A percentile compares a stretch with the other conserved stretches of the same genome.
Conservation (phyloP, 2,888 invertebrate species). For the Parnassius mnemosyne region DNA sequence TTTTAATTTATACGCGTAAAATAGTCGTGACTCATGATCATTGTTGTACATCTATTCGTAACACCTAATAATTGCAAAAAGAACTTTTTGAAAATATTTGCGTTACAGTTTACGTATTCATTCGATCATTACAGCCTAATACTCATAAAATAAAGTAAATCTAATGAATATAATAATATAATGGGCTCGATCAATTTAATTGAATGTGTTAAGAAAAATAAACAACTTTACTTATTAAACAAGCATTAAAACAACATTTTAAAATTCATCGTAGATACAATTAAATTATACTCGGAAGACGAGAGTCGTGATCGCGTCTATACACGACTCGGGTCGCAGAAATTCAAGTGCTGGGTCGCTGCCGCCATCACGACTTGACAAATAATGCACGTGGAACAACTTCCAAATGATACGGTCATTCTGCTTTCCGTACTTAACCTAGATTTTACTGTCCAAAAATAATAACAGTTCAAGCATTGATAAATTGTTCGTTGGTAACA, state of each 20-base stretch:
- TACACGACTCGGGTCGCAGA: slow-evolving; percentile 41
- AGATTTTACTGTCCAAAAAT: slow-evolving; percentile 5
- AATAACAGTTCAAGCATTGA: neutral
- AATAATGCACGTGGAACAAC: slow-evolving; percentile 36
- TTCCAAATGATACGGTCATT: slow-evolving; percentile 19
- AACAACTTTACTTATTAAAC: neutral
- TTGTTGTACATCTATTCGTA: no score
- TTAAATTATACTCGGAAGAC: slow-evolving; percentile 29
- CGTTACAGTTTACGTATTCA: no score
- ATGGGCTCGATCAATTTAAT: no score
- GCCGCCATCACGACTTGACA: slow-evolving; percentile 44
- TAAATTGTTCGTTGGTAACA: no score
- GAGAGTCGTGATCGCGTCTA: slow-evolving; percentile 36
- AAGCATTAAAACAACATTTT: slow-evolving; percentile 10
- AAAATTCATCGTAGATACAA: slow-evolving; percentile 13
- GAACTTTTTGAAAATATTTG: no score
- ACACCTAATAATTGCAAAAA: no score
- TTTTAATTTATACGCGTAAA: no score
- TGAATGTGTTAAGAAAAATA: no score
- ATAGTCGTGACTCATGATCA: no score
- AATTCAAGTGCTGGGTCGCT: slow-evolving; percentile 44
- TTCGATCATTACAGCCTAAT: no score
- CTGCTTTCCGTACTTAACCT: slow-evolving; percentile 28
- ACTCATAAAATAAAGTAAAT: no score
- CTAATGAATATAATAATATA: no score